Evolutionary conservation across 2,113 vertebrate species (phyloP).

Genomic region (Callorhinus ursinus): DNA sequence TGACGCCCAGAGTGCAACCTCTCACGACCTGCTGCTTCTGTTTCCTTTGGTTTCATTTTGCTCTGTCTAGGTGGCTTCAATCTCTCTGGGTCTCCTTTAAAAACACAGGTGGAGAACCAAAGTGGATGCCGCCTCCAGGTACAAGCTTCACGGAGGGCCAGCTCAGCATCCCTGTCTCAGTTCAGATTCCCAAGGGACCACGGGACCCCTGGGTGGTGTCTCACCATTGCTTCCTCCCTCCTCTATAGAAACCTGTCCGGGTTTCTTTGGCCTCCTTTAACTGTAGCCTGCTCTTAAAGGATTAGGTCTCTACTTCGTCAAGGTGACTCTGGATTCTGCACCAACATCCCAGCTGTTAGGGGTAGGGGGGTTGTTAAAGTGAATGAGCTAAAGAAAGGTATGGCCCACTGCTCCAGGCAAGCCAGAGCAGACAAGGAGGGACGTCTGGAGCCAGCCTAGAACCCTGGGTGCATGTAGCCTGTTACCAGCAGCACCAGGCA

Average conservation of each 20-base stretch:
- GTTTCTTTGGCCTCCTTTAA: background rate
- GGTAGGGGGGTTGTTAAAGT: background rate
- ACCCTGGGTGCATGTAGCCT: rapidly evolving
- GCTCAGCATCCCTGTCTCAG: background rate
- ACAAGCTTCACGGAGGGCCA: rapidly evolving
- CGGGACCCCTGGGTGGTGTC: rapidly evolving
- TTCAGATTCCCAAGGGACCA: background rate
- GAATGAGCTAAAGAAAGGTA: background rate
- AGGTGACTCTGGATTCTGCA: background rate
- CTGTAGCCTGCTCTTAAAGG: background rate
- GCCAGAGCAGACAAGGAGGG: background rate
- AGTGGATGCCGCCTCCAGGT: background rate
- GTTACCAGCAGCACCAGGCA: background rate
- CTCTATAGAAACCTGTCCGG: background rate
- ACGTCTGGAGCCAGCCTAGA: background rate
- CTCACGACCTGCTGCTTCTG: background rate
- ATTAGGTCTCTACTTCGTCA: background rate
- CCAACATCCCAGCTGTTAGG: background rate
- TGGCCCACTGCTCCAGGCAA: background rate
- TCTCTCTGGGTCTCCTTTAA: background rate
- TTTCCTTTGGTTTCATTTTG: background rate
- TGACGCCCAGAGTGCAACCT: background rate
- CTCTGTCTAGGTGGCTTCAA: background rate
- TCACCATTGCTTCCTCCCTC: background rate
- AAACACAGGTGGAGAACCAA: background rate